A percentile compares a stretch with the other conserved stretches of the same genome.
Evolutionary conservation across 2,888 invertebrate genomes (phyloP).

Genomic region (Eubasilissa splendida): DNA sequence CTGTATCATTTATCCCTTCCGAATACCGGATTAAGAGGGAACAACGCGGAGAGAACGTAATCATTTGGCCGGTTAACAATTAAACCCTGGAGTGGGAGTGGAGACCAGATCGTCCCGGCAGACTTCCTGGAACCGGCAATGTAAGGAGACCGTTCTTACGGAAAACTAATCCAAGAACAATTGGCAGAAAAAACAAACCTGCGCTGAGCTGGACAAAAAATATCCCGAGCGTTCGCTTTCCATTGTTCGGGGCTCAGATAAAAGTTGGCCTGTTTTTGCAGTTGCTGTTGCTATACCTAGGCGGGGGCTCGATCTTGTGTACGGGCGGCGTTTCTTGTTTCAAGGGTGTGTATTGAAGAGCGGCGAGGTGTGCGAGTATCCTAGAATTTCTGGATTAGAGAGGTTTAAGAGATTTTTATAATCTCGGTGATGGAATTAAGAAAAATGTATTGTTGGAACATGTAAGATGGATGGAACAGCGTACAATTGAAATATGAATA

Average conservation of each 20-base stretch:
- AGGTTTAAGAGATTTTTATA: slow-evolving; percentile 12
- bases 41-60: slow-evolving; percentile 28
- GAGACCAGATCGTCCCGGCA: background rate
- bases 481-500: no score
- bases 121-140: slow-evolving; percentile 44
- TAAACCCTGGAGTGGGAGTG: slow-evolving; percentile 18
- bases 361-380: slow-evolving; percentile 28
- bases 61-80: slow-evolving; percentile 37
- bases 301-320: background rate
- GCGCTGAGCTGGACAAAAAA: slow-evolving; percentile 32
- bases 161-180: slow-evolving; percentile 49
- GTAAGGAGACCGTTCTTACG: slow-evolving; percentile 22
- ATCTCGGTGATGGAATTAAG: slow-evolving; percentile 27
- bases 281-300: slow-evolving; percentile 4
- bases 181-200: slow-evolving; percentile 45
- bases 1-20: slow-evolving; percentile 16
- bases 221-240: slow-evolving; percentile 24
- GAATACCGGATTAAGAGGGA: slow-evolving; percentile 27
- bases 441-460: background rate
- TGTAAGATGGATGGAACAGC: background rate
- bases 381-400: slow-evolving; percentile 30
- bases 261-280: slow-evolving; percentile 41
- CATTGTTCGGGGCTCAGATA: slow-evolving; percentile 41
- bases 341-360: slow-evolving; percentile 31
- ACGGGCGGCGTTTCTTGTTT: slow-evolving; percentile 21